A percentile compares a stretch with the other conserved stretches of the same genome.
Conservation (phyloP, 1,140 invertebrate genomes). For the Diplogasteroides magnus region DNA sequence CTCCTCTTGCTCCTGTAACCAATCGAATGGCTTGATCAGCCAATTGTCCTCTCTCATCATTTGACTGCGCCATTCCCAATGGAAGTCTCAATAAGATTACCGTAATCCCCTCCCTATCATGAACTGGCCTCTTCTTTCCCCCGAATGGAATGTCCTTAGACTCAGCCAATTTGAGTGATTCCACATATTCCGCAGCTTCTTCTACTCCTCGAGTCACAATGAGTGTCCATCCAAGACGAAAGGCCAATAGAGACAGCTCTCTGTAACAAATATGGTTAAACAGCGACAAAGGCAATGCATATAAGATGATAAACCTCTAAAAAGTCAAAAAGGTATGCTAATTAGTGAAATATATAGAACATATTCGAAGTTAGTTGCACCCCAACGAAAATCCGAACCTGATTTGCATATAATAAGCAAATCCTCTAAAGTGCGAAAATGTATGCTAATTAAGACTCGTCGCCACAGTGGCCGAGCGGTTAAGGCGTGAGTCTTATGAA, state of each 20-base stretch:
- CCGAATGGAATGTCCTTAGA: constrained; percentile 29
- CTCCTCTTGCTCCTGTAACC: constrained; percentile 20
- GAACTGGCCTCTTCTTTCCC: constrained; percentile 24
- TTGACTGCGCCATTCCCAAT: not conserved
- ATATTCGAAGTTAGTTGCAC: too few species aligned
- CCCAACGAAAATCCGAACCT: constrained; percentile 60
- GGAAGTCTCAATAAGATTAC: not conserved
- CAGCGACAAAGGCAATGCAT: too few species aligned
- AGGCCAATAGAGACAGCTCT: constrained; percentile 53
- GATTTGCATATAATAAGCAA: not conserved
- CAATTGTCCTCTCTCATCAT: constrained; percentile 15
- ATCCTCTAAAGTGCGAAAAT: not conserved
- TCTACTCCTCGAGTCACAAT: constrained; percentile 35
- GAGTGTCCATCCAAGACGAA: constrained; percentile 45
- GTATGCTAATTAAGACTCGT: too few species aligned
- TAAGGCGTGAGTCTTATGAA: too few species aligned
- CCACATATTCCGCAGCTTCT: constrained; percentile 53
- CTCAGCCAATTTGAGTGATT: constrained; percentile 49
- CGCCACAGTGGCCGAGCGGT: too few species aligned
- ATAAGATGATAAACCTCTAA: too few species aligned
- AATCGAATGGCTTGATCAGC: constrained; percentile 19
- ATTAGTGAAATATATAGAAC: too few species aligned
- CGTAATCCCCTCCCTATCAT: not conserved
- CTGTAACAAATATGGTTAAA: too few species aligned
- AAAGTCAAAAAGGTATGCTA: too few species aligned